Base-by-base conservation (phyloP, 2,797 vertebrate genomes). In the Euphonia xanthogaster region DNA sequence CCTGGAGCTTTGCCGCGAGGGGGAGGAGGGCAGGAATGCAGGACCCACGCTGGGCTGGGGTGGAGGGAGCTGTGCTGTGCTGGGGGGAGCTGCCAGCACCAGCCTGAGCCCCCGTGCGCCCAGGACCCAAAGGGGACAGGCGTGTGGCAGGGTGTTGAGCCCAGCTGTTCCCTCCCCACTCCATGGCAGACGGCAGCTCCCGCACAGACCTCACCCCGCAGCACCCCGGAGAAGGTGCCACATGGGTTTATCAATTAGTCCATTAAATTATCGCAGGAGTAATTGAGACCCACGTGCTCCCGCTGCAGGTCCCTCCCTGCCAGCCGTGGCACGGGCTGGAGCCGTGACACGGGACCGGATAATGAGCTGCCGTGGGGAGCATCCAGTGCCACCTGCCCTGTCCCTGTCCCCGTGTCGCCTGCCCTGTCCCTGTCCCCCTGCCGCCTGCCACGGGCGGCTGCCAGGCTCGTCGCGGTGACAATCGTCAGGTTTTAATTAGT, bases 401-500 rank as follows among this genome's bases (percentile, higher is more conserved):
- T 39, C 53, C 42, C 51, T 13, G 23, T 55, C 51, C 61, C n/a
- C 1, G 7, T 35, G 33, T 16, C 18, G 40, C 17, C 58, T 45
- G 7, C 27, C 53, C 30, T 33, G 51, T 31, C 47, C 53, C 74
- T 14, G 57, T 28, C 44, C 45, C 70, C 14, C 2, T 1, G 8
- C 67, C 1, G 9, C 70, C 76, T 18, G 25, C 10, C 88, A 27
- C 77, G 20, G 62, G 7, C 30, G 12, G 24, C 90, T 88, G 89
- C 90, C 75, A 62, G 82, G 10, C 77, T 78, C 66, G 3, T 44
- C 72, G 13, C 24, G 6, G 79, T n/a, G 88, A 53, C 55, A 37
- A 70, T n/a, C 90, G 12, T 55, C 93, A 86, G 90, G 83, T 61
- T 93, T 92, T 96, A 96, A 96, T 97, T 92, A 96, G 96, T 48